Conservation (phyloP, 92 coral and sea anemone genomes). For the Parazoanthus atlanticus region DNA sequence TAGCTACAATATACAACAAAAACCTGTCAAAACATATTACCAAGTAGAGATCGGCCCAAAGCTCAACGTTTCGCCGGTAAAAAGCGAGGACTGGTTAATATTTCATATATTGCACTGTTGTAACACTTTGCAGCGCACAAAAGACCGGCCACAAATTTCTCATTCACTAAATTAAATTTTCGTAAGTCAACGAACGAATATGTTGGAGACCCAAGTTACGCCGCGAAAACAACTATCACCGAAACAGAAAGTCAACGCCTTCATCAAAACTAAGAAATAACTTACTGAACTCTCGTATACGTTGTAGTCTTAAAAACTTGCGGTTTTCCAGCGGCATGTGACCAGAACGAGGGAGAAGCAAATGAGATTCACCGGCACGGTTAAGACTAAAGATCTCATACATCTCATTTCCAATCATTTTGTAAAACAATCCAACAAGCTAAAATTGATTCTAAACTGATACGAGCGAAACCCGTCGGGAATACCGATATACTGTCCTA, state of each 20-base stretch:
- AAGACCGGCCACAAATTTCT: slow-evolving; percentile 15
- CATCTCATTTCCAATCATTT: background rate
- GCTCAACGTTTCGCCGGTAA: background rate
- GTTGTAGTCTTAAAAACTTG: background rate
- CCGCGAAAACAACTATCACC: background rate
- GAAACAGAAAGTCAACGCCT: slow-evolving; percentile 38
- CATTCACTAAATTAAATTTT: slow-evolving; percentile 14
- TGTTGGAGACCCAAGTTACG: background rate
- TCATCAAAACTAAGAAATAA: background rate
- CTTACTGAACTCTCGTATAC: background rate
- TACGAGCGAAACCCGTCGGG: background rate
- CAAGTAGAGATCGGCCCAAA: background rate
- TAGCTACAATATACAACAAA: background rate
- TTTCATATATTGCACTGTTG: slow-evolving; percentile 15
- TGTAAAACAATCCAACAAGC: background rate
- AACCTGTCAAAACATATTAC: background rate
- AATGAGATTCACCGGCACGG: background rate
- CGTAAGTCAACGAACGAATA: background rate
- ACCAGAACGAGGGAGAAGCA: background rate
- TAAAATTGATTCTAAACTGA: too few relatives aligned
- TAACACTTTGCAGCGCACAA: background rate
- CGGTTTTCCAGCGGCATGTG: slow-evolving; percentile 13
- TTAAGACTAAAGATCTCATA: background rate
- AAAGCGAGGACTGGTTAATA: slow-evolving; percentile 25
- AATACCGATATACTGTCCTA: background rate